phyloP scores from a whole-genome alignment of 2,113 vertebrate genomes.

The Tachysurus fulvidraco region DNA sequence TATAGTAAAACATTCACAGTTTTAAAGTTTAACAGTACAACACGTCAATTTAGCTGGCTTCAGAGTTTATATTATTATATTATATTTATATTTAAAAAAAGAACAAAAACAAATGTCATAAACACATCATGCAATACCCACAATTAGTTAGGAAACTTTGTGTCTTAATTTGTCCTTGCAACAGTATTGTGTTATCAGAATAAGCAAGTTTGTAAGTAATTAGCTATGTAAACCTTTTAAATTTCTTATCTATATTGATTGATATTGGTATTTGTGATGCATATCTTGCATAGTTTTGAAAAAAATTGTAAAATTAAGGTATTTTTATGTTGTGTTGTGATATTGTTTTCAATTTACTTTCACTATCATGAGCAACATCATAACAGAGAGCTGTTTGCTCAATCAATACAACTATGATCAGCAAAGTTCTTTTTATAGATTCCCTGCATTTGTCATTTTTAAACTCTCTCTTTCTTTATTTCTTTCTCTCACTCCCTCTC shows the following conservation, averaged over 20 bases:
- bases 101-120: background rate
- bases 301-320: background rate
- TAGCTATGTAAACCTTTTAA: no score
- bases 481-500: no score
- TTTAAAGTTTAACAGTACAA: background rate
- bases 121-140: background rate
- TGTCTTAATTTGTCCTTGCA: background rate
- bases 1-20: background rate
- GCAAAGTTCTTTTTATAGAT: background rate
- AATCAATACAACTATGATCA: no score
- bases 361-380: background rate
- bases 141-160: background rate
- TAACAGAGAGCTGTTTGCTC: background rate
- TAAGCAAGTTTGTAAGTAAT: no score
- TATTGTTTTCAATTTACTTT: background rate
- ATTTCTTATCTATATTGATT: no score
- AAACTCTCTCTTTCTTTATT: background rate
- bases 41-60: background rate
- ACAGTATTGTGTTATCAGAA: background rate
- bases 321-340: background rate
- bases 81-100: no score
- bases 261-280: no score
- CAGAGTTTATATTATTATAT: background rate
- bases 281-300: background rate
- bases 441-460: background rate